Conservation (phyloP, 2,113 vertebrate species). For the Synodontis membranacea region DNA sequence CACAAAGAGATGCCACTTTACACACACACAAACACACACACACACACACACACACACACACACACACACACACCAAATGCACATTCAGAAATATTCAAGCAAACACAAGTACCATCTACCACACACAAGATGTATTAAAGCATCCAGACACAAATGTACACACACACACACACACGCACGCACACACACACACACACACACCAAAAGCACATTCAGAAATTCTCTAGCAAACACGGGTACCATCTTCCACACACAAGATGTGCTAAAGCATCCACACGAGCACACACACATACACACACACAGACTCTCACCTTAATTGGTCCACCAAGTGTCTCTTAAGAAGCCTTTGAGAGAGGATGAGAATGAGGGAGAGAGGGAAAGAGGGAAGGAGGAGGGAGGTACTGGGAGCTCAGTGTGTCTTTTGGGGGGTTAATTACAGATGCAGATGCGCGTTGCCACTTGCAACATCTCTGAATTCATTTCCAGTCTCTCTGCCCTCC, state of each 20-base stretch:
- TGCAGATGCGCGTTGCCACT: constrained; percentile 81
- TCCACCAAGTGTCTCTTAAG: constrained; percentile 78
- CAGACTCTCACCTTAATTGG: constrained; percentile 78
- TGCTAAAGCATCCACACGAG: background rate
- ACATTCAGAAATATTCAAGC: constrained; percentile 62
- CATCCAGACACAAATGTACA: background rate
- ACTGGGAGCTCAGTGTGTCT: constrained; percentile 65
- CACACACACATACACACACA: constrained; percentile 40
- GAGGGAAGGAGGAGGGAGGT: constrained; percentile 40
- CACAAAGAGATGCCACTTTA: constrained; percentile 73
- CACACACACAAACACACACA: constrained; percentile 57
- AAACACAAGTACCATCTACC: constrained; percentile 47
- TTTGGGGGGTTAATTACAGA: constrained; percentile 80
- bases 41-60: constrained; percentile 2
- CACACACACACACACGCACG: constrained; percentile 36
- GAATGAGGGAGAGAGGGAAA: constrained; percentile 64
- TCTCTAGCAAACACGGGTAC: constrained; percentile 52
- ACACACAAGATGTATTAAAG: constrained; percentile 45
- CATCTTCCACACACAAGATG: constrained; percentile 47
- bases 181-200: constrained; percentile 57
- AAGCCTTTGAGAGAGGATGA: constrained; percentile 74
- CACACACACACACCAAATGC: constrained; percentile 59
- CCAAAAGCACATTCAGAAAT: constrained; percentile 67
- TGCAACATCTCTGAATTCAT: constrained; percentile 82
- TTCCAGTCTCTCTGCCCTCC: constrained; percentile 79